Percentiles rank a stretch among this genome's conserved stretches.
These are phyloP conservation scores for Chymomyza caudatula DNA, from an alignment of 2,888 invertebrate species.

Conservation along the genomic window DNA sequence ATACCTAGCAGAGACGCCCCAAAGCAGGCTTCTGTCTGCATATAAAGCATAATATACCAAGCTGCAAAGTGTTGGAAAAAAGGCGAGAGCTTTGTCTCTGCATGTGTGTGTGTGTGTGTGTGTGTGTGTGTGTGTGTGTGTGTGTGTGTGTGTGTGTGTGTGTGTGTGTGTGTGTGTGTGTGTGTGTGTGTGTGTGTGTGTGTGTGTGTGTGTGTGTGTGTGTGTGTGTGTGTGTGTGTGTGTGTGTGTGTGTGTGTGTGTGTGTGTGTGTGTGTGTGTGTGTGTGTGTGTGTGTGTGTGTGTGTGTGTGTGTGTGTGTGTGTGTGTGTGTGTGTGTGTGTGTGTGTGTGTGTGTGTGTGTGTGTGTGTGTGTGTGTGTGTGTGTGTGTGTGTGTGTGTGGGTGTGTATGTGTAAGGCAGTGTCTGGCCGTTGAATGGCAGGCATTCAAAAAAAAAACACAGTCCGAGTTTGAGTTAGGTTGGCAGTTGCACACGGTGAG, in stretches of 20 bases:
- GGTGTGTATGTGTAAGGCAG: constrained; percentile 13
- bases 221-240: neutral
- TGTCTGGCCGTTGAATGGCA: constrained; percentile 54
- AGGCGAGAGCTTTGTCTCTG: neutral
- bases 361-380: neutral
- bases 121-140: neutral
- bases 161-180: neutral
- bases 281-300: neutral
- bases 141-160: neutral
- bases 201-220: neutral
- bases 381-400: neutral
- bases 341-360: neutral
- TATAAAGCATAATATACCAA: neutral
- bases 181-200: neutral
- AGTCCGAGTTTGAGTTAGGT: neutral
- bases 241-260: neutral
- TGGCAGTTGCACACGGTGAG: neutral
- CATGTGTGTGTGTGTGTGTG: neutral
- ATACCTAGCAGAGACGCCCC: neutral
- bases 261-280: neutral
- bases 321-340: neutral
- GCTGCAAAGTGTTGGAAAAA: neutral
- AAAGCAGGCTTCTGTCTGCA: neutral
- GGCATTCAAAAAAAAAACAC: constrained; percentile 22
- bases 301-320: neutral